phyloP scores from a whole-genome alignment of 2,797 vertebrate species.

The Tapera naevia region DNA sequence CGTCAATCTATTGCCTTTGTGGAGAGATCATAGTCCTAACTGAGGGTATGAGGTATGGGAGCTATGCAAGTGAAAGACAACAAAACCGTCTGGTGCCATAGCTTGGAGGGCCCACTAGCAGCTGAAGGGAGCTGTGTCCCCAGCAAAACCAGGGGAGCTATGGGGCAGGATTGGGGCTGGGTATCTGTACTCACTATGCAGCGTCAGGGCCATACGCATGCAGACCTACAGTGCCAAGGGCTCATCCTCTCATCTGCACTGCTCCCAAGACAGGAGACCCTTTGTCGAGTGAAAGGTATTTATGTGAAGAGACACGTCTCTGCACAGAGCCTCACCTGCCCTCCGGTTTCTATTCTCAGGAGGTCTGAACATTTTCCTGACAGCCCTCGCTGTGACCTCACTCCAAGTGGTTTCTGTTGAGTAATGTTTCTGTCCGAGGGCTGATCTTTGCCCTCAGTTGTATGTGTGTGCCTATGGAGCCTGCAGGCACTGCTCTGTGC shows the following conservation, averaged over 20 bases:
- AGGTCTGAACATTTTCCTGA: not conserved
- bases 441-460: not conserved
- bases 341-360: fast-evolving
- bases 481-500: not conserved
- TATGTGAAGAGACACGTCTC: not conserved
- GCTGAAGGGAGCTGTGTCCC: not conserved
- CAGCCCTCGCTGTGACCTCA: fast-evolving
- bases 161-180: not conserved
- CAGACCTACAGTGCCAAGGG: not conserved
- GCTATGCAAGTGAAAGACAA: not conserved
- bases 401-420: fast-evolving
- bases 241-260: not conserved
- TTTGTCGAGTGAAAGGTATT: not conserved
- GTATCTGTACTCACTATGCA: not conserved
- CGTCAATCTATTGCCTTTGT: not conserved
- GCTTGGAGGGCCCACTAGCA: not conserved
- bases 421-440: not conserved
- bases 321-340: not conserved
- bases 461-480: fast-evolving
- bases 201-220: fast-evolving
- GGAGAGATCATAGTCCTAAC: not conserved
- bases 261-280: not conserved
- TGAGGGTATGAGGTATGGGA: not conserved
- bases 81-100: not conserved
- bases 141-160: not conserved